A percentile compares a stretch with the other conserved stretches of the same genome.
phyloP scores from a whole-genome alignment of 1,140 invertebrate genomes.

The Harpegnathos saltator region DNA sequence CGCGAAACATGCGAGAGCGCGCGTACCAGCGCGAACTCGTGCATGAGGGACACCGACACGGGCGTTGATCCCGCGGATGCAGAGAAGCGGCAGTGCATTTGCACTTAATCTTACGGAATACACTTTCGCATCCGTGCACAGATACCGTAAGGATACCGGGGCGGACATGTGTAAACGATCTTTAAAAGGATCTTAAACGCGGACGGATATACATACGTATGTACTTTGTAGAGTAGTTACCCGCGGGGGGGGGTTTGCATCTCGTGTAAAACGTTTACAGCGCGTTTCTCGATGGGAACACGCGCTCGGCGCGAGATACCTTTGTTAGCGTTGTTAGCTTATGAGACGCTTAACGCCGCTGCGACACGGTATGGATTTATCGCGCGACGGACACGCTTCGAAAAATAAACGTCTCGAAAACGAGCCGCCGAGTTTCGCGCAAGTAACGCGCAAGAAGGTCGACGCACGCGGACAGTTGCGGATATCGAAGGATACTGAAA shows the following conservation, averaged over 20 bases:
- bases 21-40: no score
- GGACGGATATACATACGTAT: slow-evolving; percentile 14
- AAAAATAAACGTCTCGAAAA: no score
- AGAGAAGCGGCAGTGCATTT: no score
- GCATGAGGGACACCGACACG: no score
- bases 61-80: no score
- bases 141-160: no score
- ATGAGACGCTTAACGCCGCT: not conserved
- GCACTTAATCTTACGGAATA: no score
- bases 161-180: no score
- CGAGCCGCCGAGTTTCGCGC: not conserved
- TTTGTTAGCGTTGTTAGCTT: slow-evolving; percentile 2
- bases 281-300: not conserved
- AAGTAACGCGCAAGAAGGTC: not conserved
- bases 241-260: not conserved
- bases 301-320: not conserved
- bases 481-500: not conserved
- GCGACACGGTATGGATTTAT: no score
- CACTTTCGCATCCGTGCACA: no score
- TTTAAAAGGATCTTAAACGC: not conserved
- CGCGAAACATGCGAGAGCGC: no score
- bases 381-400: no score
- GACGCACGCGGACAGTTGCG: not conserved
- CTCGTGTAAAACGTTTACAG: not conserved
- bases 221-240: slow-evolving; percentile 30